These are phyloP conservation scores for Hypomesus transpacificus DNA, from an alignment of 2,113 vertebrate species.

Conservation along the genomic window DNA sequence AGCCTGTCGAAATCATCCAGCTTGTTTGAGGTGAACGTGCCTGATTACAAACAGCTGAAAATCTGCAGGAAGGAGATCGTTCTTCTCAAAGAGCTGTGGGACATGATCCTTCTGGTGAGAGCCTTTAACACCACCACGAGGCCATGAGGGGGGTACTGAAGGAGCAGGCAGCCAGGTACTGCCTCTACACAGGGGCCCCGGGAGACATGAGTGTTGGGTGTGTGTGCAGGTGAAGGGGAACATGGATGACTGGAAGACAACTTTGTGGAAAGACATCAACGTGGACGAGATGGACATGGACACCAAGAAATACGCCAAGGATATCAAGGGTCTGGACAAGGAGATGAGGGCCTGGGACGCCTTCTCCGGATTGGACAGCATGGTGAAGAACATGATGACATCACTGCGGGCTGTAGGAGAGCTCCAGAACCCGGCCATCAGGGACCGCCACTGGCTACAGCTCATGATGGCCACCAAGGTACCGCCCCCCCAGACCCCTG, in stretches of 20 bases:
- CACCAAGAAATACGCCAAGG: slow-evolving; percentile 72
- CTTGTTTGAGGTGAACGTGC: slow-evolving; percentile 78
- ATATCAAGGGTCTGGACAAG: slow-evolving; percentile 74
- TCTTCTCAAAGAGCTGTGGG: slow-evolving; percentile 76
- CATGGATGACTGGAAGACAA: slow-evolving; percentile 73
- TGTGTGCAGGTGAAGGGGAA: slow-evolving; percentile 31
- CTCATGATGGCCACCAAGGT: slow-evolving; percentile 72
- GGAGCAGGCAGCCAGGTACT: not conserved
- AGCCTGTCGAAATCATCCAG: slow-evolving; percentile 67
- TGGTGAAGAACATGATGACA: slow-evolving; percentile 70
- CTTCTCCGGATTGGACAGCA: slow-evolving; percentile 72
- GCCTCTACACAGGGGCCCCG: not conserved
- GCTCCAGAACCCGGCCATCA: slow-evolving; percentile 76
- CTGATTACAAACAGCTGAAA: slow-evolving; percentile 77
- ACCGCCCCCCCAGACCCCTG: slow-evolving; percentile 1
- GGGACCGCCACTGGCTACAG: slow-evolving; percentile 79
- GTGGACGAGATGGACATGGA: slow-evolving; percentile 78
- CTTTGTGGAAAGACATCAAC: slow-evolving; percentile 70
- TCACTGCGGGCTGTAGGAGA: slow-evolving; percentile 76
- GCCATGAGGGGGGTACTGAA: too few relatives aligned
- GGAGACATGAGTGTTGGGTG: not conserved
- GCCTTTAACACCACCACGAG: slow-evolving; percentile 2
- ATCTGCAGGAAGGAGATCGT: slow-evolving; percentile 74
- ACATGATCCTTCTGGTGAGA: slow-evolving; percentile 17
- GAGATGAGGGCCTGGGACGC: slow-evolving; percentile 71